Evolutionary conservation across 2,797 vertebrate species (phyloP).

Genomic region (Poeciliopsis presidionis): DNA sequence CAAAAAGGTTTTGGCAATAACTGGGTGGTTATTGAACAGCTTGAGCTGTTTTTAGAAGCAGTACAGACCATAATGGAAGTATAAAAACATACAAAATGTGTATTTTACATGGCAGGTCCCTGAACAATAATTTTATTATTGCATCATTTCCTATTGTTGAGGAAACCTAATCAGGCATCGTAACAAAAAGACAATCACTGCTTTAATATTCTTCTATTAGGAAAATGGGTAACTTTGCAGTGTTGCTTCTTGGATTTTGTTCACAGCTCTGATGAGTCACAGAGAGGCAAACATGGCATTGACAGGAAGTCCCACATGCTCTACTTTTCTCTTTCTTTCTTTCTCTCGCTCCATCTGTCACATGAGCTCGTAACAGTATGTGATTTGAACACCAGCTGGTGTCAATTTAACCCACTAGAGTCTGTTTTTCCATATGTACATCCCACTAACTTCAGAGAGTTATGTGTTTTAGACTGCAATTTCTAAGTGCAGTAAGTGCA

Average conservation of each 20-base stretch:
- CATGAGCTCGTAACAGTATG: slow-evolving; percentile 22
- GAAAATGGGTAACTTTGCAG: not conserved
- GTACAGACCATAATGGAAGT: no score
- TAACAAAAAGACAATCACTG: not conserved
- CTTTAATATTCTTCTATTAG: not conserved
- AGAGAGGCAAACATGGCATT: slow-evolving; percentile 10
- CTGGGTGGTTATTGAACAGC: no score
- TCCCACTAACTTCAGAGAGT: not conserved
- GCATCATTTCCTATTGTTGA: not conserved
- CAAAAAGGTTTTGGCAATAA: no score
- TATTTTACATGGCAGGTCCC: no score
- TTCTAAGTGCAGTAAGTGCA: not conserved
- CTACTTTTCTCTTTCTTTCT: slow-evolving; percentile 12
- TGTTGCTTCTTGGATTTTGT: not conserved
- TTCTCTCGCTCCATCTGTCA: slow-evolving; percentile 31
- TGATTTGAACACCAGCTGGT: slow-evolving; percentile 26
- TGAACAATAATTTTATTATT: not conserved
- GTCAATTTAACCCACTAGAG: slow-evolving; percentile 22
- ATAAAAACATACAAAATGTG: no score
- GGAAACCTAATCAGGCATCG: not conserved
- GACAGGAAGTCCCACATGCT: slow-evolving; percentile 37
- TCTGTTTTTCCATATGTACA: slow-evolving; percentile 8
- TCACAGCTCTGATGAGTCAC: slow-evolving; percentile 31
- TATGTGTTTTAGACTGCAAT: not conserved
- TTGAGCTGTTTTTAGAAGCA: no score